Evolutionary conservation across 2,797 vertebrate genomes (phyloP).

Genomic region (Enteromius afrohamiltoni): DNA sequence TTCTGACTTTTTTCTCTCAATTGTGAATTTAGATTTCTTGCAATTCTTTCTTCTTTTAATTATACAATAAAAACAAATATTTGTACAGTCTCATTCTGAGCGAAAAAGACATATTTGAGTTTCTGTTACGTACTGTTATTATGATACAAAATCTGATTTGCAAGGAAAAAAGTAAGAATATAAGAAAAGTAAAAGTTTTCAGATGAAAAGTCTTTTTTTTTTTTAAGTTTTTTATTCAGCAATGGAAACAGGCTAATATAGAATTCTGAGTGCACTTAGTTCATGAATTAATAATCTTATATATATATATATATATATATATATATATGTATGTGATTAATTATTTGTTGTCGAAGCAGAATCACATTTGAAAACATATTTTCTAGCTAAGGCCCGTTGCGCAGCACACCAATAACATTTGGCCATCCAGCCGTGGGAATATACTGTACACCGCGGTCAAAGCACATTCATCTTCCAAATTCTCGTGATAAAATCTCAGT

Average conservation of each 20-base stretch:
- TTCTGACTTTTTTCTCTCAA: neutral
- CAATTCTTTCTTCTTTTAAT: neutral
- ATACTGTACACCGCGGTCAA: neutral
- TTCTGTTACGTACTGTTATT: neutral
- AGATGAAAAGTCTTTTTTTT: neutral
- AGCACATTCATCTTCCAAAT: neutral
- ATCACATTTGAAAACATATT: neutral
- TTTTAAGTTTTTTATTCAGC: neutral
- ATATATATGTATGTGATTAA: neutral
- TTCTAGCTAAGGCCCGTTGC: neutral
- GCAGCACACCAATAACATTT: neutral
- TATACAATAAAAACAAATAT: neutral
- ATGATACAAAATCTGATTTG: neutral
- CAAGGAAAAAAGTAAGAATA: neutral
- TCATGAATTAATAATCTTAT: neutral
- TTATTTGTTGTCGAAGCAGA: neutral
- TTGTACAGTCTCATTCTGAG: neutral
- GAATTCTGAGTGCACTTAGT: neutral
- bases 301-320: no score
- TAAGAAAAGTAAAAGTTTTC: neutral
- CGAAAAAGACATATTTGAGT: neutral
- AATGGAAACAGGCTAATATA: neutral
- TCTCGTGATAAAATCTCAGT: neutral
- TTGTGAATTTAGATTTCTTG: neutral
- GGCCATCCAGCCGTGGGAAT: neutral